A percentile compares a stretch with the other conserved stretches of the same genome.
These are phyloP conservation scores for Sebastes trivittatus DNA, from an alignment of 2,797 vertebrate genomes.

Conservation along the genomic window DNA sequence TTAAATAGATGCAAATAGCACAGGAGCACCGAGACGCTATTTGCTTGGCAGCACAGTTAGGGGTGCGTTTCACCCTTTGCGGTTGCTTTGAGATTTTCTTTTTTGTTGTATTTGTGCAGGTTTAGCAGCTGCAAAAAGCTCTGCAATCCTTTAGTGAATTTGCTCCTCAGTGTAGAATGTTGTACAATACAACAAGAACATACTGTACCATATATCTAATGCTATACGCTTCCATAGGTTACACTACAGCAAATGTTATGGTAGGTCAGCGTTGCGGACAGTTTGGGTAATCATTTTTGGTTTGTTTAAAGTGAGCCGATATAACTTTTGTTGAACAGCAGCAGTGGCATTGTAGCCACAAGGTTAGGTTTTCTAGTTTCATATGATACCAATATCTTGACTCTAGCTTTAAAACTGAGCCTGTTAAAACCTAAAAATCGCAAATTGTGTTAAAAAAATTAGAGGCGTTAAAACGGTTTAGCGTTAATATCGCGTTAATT, in stretches of 20 bases:
- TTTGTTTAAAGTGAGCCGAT: neutral
- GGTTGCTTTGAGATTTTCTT: neutral
- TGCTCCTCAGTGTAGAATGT: neutral
- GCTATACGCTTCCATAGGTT: no score
- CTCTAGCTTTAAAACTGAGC: no score
- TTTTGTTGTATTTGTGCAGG: neutral
- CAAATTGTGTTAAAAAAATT: neutral
- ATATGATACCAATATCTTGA: no score
- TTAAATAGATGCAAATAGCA: neutral
- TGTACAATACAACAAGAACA: neutral
- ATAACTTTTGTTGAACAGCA: neutral
- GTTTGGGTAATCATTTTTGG: neutral
- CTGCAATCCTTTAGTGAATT: no score
- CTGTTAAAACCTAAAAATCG: no score
- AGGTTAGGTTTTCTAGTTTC: no score
- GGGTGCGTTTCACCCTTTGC: no score
- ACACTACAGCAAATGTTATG: neutral
- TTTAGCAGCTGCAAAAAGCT: no score
- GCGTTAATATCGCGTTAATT: no score
- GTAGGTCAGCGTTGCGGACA: neutral
- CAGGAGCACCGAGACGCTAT: neutral
- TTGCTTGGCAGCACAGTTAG: neutral
- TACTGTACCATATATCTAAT: accelerated
- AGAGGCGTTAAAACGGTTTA: no score
- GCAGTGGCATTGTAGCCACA: neutral